Conservation (phyloP, 1,140 invertebrate genomes). For the Neocloeon triangulifer region DNA sequence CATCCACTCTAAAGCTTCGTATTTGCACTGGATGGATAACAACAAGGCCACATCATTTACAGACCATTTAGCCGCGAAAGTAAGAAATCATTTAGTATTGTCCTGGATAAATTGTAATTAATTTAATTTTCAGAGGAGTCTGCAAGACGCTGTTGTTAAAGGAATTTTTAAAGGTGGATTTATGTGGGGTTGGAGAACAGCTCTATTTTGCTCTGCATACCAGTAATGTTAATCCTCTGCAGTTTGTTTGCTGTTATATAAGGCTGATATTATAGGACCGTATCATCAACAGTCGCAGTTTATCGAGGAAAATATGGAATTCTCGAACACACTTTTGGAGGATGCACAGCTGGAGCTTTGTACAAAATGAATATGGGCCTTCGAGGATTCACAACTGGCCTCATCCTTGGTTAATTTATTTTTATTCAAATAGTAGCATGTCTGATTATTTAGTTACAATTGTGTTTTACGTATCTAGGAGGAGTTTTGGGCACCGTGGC, state of each 20-base stretch:
- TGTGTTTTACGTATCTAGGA: no score
- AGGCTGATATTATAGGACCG: slow-evolving; percentile 20
- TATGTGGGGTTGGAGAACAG: slow-evolving; percentile 36
- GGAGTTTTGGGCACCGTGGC: slow-evolving; percentile 22
- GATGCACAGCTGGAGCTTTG: slow-evolving; percentile 29
- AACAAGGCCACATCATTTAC: slow-evolving; percentile 45
- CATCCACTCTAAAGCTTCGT: slow-evolving; percentile 25
- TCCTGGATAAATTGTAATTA: no score
- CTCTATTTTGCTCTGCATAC: slow-evolving; percentile 34
- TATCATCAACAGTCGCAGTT: slow-evolving; percentile 30
- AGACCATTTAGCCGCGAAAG: slow-evolving; percentile 40
- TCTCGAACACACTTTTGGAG: slow-evolving; percentile 35
- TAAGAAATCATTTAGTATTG: slow-evolving; percentile 13
- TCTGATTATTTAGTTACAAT: no score
- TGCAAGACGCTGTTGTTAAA: slow-evolving; percentile 37
- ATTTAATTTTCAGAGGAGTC: slow-evolving; percentile 25
- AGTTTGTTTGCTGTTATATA: neutral
- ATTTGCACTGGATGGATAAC: slow-evolving; percentile 39
- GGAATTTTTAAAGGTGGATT: slow-evolving; percentile 38
- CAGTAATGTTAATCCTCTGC: slow-evolving; percentile 20
- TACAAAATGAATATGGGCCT: slow-evolving; percentile 37
- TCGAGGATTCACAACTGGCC: slow-evolving; percentile 36
- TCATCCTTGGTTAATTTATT: slow-evolving; percentile 18
- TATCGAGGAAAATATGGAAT: slow-evolving; percentile 38
- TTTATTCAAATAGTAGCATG: neutral